A percentile compares a stretch with the other conserved stretches of the same genome.
These are phyloP conservation scores for Drosophila gunungcola DNA, from an alignment of 1,140 invertebrate species.

Conservation along the genomic window DNA sequence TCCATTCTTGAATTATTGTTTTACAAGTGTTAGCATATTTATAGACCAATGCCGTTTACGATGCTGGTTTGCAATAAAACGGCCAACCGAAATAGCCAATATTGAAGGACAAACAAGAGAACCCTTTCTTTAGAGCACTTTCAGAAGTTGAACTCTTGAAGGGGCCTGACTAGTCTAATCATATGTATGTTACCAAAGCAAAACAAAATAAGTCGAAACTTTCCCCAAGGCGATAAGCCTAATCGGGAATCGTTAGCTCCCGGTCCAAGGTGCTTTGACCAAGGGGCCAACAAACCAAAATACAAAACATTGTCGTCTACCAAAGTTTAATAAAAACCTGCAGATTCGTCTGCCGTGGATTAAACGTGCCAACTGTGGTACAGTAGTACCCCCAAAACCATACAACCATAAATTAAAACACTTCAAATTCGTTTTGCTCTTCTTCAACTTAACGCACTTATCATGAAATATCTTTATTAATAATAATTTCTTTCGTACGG, in stretches of 20 bases:
- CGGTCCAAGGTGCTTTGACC: conserved; percentile 60
- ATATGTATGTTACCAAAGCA: conserved; percentile 10
- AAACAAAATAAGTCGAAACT: conserved; percentile 50
- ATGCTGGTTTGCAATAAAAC: conserved; percentile 32
- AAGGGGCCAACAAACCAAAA: conserved; percentile 34
- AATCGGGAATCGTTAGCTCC: conserved; percentile 49
- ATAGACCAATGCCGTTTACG: conserved; percentile 52
- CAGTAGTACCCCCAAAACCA: background rate
- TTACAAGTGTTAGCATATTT: conserved; percentile 26
- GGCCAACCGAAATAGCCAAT: conserved; percentile 11
- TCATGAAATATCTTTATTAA: conserved; percentile 76
- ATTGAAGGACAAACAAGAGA: conserved; percentile 22
- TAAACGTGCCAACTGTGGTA: conserved; percentile 35
- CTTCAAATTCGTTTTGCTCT: conserved; percentile 49
- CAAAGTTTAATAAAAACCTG: conserved; percentile 29
- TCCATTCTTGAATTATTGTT: conserved; percentile 29
- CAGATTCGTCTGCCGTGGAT: conserved; percentile 25
- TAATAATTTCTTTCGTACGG: conserved; percentile 78
- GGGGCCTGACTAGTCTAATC: conserved; percentile 13
- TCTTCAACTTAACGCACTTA: conserved; percentile 79
- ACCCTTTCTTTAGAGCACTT: background rate
- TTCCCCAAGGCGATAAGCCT: conserved; percentile 64
- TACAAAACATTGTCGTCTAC: conserved; percentile 26
- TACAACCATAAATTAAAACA: conserved; percentile 19
- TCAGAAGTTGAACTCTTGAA: background rate